Base-by-base conservation (phyloP, 2,888 invertebrate species). In the Netelia melanura region DNA sequence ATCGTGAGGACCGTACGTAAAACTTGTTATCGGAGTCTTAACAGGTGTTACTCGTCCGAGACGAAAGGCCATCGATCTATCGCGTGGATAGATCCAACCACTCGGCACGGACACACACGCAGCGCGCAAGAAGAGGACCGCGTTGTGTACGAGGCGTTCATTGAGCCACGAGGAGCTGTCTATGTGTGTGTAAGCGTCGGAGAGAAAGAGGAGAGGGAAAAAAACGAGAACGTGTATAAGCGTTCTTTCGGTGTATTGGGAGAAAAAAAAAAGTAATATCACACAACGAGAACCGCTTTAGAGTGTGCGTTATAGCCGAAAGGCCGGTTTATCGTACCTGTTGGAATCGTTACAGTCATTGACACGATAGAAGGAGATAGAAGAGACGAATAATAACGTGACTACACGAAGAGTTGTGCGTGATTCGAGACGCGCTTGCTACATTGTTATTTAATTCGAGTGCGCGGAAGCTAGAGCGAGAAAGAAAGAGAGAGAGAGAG, bases 41-140 rank as follows among this genome's bases (percentile, higher is more conserved):
- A 83, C 83, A 78, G 83, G 83, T 83, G 83, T 21, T 83, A 5
- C 30, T 83, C 30, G 56, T 65, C 23, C 23, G 52, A 23, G 62
- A 74, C 65, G 58, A 81, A 64, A 76, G 81, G 54, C 48, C 38
- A 38, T 62, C 61, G 44, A 62, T 74, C 21, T 62, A 61, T 67
- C 65, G 65, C 38, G 52, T 25, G 83, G 67, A 25, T 38, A 17
- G 84, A 78, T 83, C 79, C 21, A 21, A 21, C 21, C 80, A 83
- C 75, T 11, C 21, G 79, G 71, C 79, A 79, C 80, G 75, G 10
- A 52, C 58, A 2, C 56, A 56, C 17, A 56, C 56, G 17, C 8
- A 21, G n/a, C 14, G 6, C 17, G 21, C 17, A 17, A 14, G 56
- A 56, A 21, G 17, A 65, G 30, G 21, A 44, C 25, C 30, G 30